Percentiles rank a stretch among this genome's conserved stretches.
These are phyloP conservation scores for Heliocidaris erythrogramma DNA, from an alignment of 35 echinoderm and acorn worm species.

Conservation along the genomic window DNA sequence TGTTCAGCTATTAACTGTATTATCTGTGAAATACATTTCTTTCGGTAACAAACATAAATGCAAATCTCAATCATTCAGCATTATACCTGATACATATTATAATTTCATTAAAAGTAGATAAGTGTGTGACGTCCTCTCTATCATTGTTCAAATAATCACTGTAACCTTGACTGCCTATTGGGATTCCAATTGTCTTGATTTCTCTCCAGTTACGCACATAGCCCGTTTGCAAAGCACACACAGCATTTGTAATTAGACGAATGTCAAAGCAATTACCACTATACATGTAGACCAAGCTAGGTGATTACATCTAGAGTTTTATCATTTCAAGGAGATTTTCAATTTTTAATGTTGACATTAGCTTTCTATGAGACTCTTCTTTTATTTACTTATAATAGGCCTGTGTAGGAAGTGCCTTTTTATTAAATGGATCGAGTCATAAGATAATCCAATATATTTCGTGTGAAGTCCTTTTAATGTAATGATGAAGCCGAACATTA, in stretches of 20 bases:
- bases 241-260: neutral
- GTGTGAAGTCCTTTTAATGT: too few species aligned
- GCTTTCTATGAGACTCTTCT: too few species aligned
- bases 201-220: neutral
- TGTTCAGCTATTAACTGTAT: too few species aligned
- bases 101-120: neutral
- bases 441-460: too few species aligned
- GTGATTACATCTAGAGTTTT: neutral
- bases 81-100: neutral
- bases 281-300: neutral
- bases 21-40: too few species aligned
- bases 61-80: too few species aligned
- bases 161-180: neutral
- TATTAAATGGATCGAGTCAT: too few species aligned
- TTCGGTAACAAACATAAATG: too few species aligned
- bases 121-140: neutral
- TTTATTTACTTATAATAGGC: too few species aligned
- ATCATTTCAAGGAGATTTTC: neutral
- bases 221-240: neutral
- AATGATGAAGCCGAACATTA: too few species aligned
- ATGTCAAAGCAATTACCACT: neutral
- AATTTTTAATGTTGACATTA: too few species aligned
- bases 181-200: slow-evolving; percentile 10
- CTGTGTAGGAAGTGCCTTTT: too few species aligned
- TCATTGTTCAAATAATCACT: slow-evolving; percentile 1